Evolutionary conservation across 1,140 invertebrate species (phyloP).

Genomic region (Eupristina koningsbergeri): DNA sequence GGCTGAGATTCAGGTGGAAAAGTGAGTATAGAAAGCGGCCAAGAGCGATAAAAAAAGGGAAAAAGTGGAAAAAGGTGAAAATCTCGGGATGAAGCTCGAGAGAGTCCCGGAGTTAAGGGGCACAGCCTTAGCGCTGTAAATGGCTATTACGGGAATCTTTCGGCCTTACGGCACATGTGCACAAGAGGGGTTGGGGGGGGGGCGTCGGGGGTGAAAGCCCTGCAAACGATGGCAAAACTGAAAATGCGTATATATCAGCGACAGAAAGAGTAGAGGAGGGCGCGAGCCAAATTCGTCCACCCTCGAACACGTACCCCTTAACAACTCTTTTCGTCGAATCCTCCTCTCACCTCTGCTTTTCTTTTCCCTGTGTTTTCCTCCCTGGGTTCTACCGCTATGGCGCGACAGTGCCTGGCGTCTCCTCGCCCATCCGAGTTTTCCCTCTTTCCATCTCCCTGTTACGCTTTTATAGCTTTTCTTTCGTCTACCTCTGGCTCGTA

Average conservation of each 20-base stretch:
- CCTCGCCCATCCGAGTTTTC: background rate
- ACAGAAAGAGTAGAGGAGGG: background rate
- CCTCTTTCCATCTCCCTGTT: conserved; percentile 48
- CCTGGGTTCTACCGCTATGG: no score
- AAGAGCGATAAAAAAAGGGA: background rate
- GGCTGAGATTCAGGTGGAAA: background rate
- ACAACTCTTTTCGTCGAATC: conserved; percentile 31
- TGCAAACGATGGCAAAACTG: no score
- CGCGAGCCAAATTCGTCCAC: background rate
- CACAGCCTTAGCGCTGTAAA: conserved; percentile 43
- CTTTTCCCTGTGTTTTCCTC: background rate
- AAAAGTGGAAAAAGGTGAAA: conserved; percentile 36
- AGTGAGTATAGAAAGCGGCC: background rate
- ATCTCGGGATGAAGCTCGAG: conserved; percentile 31
- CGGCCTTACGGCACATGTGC: conserved; percentile 10
- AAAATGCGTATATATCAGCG: background rate
- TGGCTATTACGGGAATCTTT: conserved; percentile 53
- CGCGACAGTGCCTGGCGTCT: no score
- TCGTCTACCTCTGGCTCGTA: conserved; percentile 29
- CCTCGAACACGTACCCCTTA: background rate
- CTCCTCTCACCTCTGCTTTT: background rate
- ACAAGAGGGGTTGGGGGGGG: conserved; percentile 4
- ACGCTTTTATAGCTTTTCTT: conserved; percentile 46
- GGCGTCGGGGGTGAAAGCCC: background rate
- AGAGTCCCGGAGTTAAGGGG: conserved; percentile 30